Conservation (phyloP, 2,113 vertebrate species). For the Hydrolagus affinis region DNA sequence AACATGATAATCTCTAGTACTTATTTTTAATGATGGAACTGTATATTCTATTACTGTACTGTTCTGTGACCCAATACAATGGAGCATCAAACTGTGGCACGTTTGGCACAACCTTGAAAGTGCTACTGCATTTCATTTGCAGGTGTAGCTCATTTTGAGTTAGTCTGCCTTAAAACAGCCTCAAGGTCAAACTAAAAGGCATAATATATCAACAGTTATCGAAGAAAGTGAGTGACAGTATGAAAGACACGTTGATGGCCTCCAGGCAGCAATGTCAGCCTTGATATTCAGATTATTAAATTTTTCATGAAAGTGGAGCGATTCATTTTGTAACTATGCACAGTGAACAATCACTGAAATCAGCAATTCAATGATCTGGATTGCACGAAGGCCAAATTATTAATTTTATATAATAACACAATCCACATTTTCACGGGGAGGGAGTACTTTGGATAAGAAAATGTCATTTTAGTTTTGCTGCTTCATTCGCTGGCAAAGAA, state of each 20-base stretch:
- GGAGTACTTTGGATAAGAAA: background rate
- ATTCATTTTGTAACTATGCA: background rate
- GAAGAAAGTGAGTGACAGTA: background rate
- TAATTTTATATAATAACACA: background rate
- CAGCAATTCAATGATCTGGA: background rate
- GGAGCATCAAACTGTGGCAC: background rate
- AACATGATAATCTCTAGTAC: background rate
- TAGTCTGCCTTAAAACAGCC: background rate
- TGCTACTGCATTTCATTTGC: background rate
- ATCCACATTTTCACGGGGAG: background rate
- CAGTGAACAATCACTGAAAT: background rate
- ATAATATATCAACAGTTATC: background rate
- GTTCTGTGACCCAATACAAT: background rate
- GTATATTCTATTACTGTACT: slow-evolving; percentile 4
- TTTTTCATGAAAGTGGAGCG: slow-evolving; percentile 14
- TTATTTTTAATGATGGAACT: background rate
- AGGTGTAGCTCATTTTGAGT: background rate
- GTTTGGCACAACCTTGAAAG: background rate
- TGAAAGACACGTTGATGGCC: background rate
- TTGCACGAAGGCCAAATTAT: background rate
- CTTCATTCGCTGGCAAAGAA: too few relatives aligned
- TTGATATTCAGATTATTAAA: slow-evolving; percentile 9
- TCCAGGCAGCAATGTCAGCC: background rate
- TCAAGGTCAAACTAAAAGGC: slow-evolving; percentile 9
- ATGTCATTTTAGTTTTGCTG: background rate